phyloP scores from a whole-genome alignment of 2,113 vertebrate genomes.

The Neopipo cinnamomea region DNA sequence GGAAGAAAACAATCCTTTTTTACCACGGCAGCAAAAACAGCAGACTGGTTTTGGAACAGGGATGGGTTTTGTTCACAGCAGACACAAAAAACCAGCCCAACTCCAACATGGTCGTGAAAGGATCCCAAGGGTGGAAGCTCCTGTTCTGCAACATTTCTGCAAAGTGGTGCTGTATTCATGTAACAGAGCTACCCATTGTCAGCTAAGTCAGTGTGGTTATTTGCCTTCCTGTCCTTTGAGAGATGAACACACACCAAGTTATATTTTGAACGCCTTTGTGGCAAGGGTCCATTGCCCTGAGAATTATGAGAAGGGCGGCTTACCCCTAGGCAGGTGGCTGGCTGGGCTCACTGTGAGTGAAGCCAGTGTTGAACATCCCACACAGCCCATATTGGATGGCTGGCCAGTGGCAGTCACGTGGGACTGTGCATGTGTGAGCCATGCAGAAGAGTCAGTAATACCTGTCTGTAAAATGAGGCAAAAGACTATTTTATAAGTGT shows the following conservation, averaged over 20 bases:
- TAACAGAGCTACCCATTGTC: neutral
- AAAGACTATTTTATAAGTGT: neutral
- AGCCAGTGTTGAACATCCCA: neutral
- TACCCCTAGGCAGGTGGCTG: neutral
- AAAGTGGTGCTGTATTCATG: neutral
- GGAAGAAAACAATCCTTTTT: constrained; percentile 45
- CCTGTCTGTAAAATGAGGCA: neutral
- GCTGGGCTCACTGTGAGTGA: neutral
- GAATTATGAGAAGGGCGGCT: neutral
- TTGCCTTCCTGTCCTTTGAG: neutral
- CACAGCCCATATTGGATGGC: fast-evolving
- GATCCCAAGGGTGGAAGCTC: neutral
- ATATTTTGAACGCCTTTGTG: neutral
- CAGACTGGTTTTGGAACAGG: constrained; percentile 22
- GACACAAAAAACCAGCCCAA: neutral
- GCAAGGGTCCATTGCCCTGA: neutral
- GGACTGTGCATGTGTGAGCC: neutral
- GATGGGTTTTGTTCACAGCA: neutral
- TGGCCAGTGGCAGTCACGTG: fast-evolving
- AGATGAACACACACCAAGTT: neutral
- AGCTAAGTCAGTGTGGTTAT: neutral
- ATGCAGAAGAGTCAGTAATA: neutral
- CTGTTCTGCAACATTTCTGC: neutral
- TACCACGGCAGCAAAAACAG: neutral
- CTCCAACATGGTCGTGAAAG: neutral